A percentile compares a stretch with the other conserved stretches of the same genome.
phyloP scores from a whole-genome alignment of 2,113 vertebrate species.

The Ia io region DNA sequence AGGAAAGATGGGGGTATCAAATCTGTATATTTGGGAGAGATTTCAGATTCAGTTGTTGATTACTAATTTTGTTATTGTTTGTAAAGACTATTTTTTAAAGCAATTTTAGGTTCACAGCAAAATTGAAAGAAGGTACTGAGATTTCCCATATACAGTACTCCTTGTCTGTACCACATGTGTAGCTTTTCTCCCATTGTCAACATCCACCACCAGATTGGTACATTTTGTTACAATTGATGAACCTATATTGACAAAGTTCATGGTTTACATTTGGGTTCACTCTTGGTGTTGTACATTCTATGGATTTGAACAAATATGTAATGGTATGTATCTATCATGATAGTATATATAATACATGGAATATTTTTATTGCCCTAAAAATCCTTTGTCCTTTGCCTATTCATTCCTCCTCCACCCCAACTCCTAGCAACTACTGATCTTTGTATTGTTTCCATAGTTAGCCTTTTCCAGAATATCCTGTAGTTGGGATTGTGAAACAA shows the following conservation, averaged over 20 bases:
- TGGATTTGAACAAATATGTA: background rate
- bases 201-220: background rate
- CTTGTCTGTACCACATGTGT: background rate
- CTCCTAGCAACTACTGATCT: background rate
- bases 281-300: background rate
- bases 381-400: background rate
- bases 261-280: background rate
- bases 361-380: background rate
- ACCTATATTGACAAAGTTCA: background rate
- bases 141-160: background rate
- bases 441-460: background rate
- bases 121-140: background rate
- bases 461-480: background rate
- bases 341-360: background rate
- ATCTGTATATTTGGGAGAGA: background rate
- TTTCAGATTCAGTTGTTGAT: background rate
- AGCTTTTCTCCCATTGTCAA: background rate
- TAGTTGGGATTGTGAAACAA: background rate
- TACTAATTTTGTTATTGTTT: background rate
- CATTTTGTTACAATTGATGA: background rate
- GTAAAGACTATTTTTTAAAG: background rate
- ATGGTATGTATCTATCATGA: background rate
- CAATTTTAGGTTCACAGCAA: background rate
- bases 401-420: background rate
- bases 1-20: background rate